Evolutionary conservation across 37 sponge, comb jelly and placozoan genomes (phyloP).

Genomic region (Lycopodina hypogea): DNA sequence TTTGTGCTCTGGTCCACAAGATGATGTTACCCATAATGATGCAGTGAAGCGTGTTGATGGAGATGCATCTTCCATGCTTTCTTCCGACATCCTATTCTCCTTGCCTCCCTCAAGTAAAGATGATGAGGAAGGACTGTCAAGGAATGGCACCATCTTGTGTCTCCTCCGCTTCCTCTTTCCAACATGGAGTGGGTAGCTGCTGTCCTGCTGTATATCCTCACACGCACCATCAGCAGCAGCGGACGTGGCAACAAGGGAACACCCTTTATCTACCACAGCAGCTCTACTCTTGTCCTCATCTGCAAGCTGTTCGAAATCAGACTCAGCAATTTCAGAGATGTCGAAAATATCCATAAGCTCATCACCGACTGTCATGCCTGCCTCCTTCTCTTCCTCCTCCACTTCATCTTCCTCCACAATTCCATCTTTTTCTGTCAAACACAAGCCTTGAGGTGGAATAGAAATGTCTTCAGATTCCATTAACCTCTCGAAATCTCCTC

Average conservation of each 20-base stretch:
- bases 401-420: not conserved
- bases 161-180: not conserved
- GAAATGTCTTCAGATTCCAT: not conserved
- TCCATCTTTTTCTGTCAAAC: not conserved
- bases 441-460: not conserved
- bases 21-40: too few species aligned
- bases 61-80: not conserved
- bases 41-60: too few species aligned
- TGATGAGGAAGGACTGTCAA: not conserved
- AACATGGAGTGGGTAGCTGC: constrained; percentile 25
- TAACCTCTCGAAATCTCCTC: not conserved
- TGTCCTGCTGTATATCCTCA: not conserved
- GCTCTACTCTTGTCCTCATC: not conserved
- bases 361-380: not conserved
- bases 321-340: constrained; percentile 25
- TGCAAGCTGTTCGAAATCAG: constrained; percentile 33
- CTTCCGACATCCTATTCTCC: not conserved
- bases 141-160: not conserved
- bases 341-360: not conserved
- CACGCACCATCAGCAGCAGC: not conserved
- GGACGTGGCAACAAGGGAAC: not conserved
- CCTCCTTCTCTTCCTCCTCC: not conserved
- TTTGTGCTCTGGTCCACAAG: not conserved
- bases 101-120: not conserved
- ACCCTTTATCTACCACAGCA: not conserved